Conservation (phyloP, 2,888 invertebrate species). For the Torymus auratus region DNA sequence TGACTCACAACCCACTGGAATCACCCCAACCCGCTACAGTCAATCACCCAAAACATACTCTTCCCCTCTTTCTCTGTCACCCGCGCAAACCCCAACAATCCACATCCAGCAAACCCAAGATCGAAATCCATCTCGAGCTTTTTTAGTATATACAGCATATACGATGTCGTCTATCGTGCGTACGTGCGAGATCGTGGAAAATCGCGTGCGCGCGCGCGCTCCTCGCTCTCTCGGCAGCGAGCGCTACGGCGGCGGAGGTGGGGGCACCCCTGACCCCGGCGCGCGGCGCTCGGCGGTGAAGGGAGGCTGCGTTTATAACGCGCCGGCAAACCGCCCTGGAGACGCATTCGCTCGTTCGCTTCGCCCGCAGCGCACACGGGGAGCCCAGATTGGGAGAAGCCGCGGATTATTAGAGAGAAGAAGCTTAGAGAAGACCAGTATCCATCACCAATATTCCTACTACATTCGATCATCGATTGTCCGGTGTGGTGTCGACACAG, state of each 20-base stretch:
- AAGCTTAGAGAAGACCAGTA: too few species aligned
- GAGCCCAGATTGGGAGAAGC: slow-evolving; percentile 64
- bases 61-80: too few species aligned
- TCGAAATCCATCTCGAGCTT: too few species aligned
- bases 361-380: slow-evolving; percentile 71
- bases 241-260: slow-evolving; percentile 65
- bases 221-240: not conserved
- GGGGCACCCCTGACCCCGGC: slow-evolving; percentile 76
- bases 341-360: slow-evolving; percentile 76
- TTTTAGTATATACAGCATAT: too few species aligned
- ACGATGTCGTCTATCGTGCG: not conserved
- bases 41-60: too few species aligned
- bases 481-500: too few species aligned
- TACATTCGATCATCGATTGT: too few species aligned
- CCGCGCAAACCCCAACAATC: too few species aligned
- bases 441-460: too few species aligned
- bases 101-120: too few species aligned
- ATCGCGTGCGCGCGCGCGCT: not conserved
- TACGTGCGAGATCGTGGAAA: not conserved
- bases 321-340: slow-evolving; percentile 74
- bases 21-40: too few species aligned
- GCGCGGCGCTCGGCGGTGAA: slow-evolving; percentile 68
- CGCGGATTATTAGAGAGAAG: not conserved
- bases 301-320: slow-evolving; percentile 77
- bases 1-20: too few species aligned